These are phyloP conservation scores for Eilema caniola DNA, from an alignment of 2,888 invertebrate species.

Conservation along the genomic window DNA sequence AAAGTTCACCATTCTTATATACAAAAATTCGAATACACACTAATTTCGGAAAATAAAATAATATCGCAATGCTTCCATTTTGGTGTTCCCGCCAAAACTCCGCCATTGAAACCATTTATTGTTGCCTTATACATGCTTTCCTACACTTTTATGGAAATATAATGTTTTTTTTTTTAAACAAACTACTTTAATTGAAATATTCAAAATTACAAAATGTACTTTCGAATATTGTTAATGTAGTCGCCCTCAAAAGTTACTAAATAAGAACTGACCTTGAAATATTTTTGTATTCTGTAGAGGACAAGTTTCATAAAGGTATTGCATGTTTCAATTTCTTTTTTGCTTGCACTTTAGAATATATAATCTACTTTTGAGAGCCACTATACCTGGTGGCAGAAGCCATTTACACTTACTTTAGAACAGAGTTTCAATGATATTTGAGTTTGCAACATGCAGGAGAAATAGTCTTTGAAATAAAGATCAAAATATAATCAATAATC, in stretches of 20 bases:
- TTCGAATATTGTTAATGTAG: too few relatives aligned
- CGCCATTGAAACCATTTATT: background rate
- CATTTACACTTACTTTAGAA: background rate
- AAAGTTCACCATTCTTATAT: too few relatives aligned
- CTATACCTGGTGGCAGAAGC: background rate
- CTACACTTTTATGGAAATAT: background rate
- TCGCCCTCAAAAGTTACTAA: background rate
- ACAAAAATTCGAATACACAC: too few relatives aligned
- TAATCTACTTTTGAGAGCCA: background rate
- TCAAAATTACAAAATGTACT: background rate
- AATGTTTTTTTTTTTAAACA: background rate
- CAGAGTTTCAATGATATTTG: background rate
- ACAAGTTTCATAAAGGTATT: too few relatives aligned
- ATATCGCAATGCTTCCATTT: too few relatives aligned
- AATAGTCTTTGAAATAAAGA: constrained; percentile 2
- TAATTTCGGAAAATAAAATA: too few relatives aligned
- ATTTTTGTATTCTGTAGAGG: background rate
- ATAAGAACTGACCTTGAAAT: background rate
- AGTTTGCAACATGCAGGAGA: background rate
- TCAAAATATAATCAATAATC: constrained; percentile 69
- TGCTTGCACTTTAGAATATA: background rate
- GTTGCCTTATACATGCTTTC: constrained; percentile 8
- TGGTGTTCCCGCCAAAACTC: too few relatives aligned
- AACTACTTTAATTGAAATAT: too few relatives aligned
- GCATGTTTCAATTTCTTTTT: too few relatives aligned